A percentile compares a stretch with the other conserved stretches of the same genome.
These are phyloP conservation scores for Sinocyclocheilus anshuiensis DNA, from an alignment of 2,113 vertebrate species.

Conservation along the genomic window DNA sequence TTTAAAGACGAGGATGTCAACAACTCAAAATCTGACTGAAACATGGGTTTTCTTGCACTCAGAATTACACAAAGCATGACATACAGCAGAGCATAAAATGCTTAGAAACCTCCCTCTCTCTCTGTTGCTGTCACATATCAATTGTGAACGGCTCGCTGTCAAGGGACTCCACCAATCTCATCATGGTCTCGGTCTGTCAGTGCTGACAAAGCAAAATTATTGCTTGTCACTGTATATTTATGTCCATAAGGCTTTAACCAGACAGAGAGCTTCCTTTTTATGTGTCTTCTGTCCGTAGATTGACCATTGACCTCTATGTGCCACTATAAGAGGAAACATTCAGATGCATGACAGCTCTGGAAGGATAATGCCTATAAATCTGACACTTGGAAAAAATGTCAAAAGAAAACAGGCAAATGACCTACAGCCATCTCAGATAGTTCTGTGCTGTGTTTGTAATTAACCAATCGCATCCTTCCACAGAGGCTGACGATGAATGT, in stretches of 20 bases:
- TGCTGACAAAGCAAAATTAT: constrained; percentile 63
- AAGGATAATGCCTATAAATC: constrained; percentile 12
- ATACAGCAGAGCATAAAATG: constrained; percentile 48
- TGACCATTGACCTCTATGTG: constrained; percentile 61
- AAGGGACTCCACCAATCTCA: constrained; percentile 54
- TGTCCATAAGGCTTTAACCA: constrained; percentile 56
- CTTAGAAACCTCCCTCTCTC: constrained; percentile 41
- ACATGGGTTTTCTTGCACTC: constrained; percentile 43
- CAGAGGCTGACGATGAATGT: too few species aligned
- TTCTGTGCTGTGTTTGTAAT: background rate
- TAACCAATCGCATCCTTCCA: background rate
- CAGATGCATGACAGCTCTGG: constrained; percentile 46
- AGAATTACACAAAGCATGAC: constrained; percentile 34
- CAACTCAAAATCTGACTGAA: constrained; percentile 55
- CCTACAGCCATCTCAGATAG: background rate
- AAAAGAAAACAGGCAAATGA: background rate
- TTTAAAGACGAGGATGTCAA: background rate
- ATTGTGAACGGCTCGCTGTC: constrained; percentile 50
- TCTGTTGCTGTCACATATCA: constrained; percentile 55
- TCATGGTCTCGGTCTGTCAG: constrained; percentile 48
- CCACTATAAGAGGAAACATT: background rate
- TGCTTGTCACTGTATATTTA: constrained; percentile 61
- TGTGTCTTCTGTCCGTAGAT: constrained; percentile 65
- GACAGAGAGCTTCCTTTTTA: constrained; percentile 62
- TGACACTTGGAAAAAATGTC: background rate